phyloP scores from a whole-genome alignment of 2,113 vertebrate species.

The Marcusenius ussheri region DNA sequence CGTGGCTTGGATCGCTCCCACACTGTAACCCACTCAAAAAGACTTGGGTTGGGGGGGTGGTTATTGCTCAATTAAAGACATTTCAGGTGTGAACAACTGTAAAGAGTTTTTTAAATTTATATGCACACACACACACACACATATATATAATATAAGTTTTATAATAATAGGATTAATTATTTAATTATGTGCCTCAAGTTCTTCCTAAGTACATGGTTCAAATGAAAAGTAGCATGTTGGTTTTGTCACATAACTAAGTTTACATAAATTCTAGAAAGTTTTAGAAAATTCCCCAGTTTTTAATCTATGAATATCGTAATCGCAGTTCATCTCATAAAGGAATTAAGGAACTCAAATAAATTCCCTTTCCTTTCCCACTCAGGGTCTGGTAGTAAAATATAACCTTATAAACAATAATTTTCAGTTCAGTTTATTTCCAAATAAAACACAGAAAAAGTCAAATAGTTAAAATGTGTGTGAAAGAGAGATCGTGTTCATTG shows the following conservation, averaged over 20 bases:
- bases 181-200: background rate
- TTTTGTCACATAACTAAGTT: conserved; percentile 11
- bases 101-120: background rate
- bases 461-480: background rate
- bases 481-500: conserved; percentile 27
- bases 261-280: conserved; percentile 9
- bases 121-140: conserved; percentile 15
- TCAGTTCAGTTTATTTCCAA: background rate
- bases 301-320: background rate
- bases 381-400: background rate
- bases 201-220: background rate
- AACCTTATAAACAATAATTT: background rate
- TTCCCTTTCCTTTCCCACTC: background rate
- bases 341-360: background rate
- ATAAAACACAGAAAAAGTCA: background rate
- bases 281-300: background rate
- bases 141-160: background rate
- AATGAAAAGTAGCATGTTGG: background rate
- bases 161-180: background rate
- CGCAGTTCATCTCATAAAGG: background rate
- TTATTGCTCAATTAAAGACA: conserved; percentile 26
- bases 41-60: conserved; percentile 10
- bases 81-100: conserved; percentile 28
- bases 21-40: conserved; percentile 19
- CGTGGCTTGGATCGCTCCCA: conserved; percentile 37